phyloP scores from a whole-genome alignment of 2,113 vertebrate species.

The Burhinus oedicnemus region DNA sequence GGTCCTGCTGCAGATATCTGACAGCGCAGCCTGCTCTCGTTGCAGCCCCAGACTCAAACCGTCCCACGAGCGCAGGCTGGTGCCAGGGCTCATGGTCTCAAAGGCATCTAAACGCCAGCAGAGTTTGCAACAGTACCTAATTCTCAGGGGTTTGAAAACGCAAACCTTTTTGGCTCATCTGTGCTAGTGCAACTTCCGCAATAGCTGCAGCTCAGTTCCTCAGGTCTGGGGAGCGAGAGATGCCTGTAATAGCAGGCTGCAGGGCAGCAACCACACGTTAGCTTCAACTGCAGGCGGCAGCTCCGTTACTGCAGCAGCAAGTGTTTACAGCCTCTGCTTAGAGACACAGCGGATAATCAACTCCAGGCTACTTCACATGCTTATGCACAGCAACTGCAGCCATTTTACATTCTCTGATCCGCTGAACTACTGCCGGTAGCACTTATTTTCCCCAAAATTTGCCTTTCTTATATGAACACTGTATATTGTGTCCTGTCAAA shows the following conservation, averaged over 20 bases:
- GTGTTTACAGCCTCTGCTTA: background rate
- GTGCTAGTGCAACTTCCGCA: background rate
- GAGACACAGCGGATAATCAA: background rate
- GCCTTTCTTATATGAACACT: background rate
- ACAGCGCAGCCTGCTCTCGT: no score
- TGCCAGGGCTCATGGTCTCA: background rate
- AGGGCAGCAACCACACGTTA: background rate
- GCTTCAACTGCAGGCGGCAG: background rate
- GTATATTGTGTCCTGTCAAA: background rate
- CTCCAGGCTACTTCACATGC: background rate
- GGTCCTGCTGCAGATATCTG: background rate
- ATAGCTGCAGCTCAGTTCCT: background rate
- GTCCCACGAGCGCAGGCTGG: background rate
- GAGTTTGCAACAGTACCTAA: background rate
- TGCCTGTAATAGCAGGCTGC: background rate
- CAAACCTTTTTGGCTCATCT: background rate
- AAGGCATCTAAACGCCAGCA: background rate
- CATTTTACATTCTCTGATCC: background rate
- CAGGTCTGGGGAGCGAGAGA: background rate
- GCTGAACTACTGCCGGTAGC: background rate
- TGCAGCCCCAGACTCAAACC: background rate
- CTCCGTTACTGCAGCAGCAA: background rate
- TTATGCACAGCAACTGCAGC: background rate
- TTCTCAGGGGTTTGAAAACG: background rate
- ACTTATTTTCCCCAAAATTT: background rate